Percentiles rank a stretch among this genome's conserved stretches.
Evolutionary conservation across 2,888 invertebrate genomes (phyloP).

Genomic region (Noctua comes): DNA sequence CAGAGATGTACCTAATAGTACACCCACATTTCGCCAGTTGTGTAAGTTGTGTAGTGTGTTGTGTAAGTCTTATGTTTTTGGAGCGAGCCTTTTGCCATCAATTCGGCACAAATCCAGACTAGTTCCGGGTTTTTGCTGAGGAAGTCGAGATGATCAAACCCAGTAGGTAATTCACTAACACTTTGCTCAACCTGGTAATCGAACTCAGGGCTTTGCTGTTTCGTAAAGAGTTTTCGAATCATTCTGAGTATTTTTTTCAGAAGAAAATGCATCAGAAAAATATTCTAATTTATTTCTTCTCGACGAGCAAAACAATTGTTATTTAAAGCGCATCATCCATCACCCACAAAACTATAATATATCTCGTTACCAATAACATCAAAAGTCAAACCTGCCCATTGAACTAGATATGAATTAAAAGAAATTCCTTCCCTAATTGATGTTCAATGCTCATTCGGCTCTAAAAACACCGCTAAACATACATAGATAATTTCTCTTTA

Average conservation of each 20-base stretch:
- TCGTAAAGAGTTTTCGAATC: neutral
- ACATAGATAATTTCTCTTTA: constrained; percentile 57
- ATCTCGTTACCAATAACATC: constrained; percentile 46
- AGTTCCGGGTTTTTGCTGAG: neutral
- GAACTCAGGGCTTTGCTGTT: neutral
- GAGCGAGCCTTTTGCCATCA: neutral
- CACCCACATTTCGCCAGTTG: neutral
- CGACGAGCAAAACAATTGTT: neutral
- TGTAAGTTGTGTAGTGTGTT: too few relatives aligned
- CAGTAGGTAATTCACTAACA: neutral
- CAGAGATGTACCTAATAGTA: neutral
- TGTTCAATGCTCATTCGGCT: constrained; percentile 48
- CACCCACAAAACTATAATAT: constrained; percentile 29
- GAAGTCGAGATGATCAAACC: neutral
- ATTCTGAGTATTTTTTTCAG: neutral
- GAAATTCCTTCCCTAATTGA: constrained; percentile 60
- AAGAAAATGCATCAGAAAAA: neutral
- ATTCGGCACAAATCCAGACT: neutral
- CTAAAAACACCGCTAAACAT: constrained; percentile 53
- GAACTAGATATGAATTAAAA: constrained; percentile 48
- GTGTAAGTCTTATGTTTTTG: too few relatives aligned
- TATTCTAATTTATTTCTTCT: neutral
- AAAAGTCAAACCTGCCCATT: constrained; percentile 43
- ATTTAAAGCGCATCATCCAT: constrained; percentile 27
- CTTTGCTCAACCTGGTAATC: neutral